These are phyloP conservation scores for Andricus grossulariae DNA, from an alignment of 1,140 invertebrate genomes.

Conservation along the genomic window DNA sequence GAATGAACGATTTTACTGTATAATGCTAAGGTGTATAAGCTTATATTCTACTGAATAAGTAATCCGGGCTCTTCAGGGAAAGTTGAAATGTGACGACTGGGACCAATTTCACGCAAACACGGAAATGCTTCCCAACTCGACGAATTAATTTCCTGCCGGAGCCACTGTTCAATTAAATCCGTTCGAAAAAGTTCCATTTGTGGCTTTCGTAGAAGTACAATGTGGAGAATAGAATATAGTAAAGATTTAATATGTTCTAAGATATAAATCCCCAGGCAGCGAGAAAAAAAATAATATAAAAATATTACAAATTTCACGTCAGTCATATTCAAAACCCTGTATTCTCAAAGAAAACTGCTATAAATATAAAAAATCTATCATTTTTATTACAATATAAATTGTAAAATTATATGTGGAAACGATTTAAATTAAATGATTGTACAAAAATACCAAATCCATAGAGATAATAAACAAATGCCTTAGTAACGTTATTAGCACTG, in stretches of 20 bases:
- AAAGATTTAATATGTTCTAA: not conserved
- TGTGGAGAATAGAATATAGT: not conserved
- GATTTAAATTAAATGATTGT: too few relatives aligned
- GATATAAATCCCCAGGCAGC: not conserved
- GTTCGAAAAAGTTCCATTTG: slow-evolving; percentile 42
- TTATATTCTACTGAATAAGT: slow-evolving; percentile 31
- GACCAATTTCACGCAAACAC: slow-evolving; percentile 58
- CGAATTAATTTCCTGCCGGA: slow-evolving; percentile 53
- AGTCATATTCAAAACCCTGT: too few relatives aligned
- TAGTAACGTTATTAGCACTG: too few relatives aligned
- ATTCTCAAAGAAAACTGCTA: too few relatives aligned
- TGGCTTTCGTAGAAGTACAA: not conserved
- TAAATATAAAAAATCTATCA: too few relatives aligned
- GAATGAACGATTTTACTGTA: not conserved
- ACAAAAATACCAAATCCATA: too few relatives aligned
- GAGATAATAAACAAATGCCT: too few relatives aligned
- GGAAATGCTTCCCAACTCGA: slow-evolving; percentile 54
- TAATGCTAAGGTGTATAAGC: slow-evolving; percentile 13
- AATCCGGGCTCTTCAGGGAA: slow-evolving; percentile 32
- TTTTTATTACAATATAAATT: too few relatives aligned
- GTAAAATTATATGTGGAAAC: too few relatives aligned
- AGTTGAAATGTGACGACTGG: slow-evolving; percentile 56
- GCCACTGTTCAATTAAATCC: slow-evolving; percentile 46
- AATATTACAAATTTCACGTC: too few relatives aligned
- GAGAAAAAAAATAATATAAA: not conserved